Conservation (phyloP, 2,113 vertebrate species). For the Murina feae region DNA sequence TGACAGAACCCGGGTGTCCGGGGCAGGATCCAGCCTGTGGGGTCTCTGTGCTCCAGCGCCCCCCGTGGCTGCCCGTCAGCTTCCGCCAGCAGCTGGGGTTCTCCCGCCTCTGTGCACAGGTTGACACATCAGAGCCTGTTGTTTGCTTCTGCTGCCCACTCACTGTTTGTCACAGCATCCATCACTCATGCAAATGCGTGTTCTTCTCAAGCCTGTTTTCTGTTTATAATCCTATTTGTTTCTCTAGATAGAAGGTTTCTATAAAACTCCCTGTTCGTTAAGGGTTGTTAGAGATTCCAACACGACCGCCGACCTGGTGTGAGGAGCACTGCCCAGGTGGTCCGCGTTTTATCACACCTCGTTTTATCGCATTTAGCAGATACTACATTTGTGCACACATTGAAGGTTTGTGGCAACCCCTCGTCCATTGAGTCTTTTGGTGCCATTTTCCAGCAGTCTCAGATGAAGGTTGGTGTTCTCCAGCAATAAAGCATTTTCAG, state of each 20-base stretch:
- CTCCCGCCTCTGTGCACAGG: not conserved
- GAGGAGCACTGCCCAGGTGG: not conserved
- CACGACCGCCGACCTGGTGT: not conserved
- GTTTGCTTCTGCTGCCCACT: not conserved
- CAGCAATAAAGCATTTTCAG: not conserved
- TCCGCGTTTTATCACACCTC: not conserved
- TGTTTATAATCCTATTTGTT: not conserved
- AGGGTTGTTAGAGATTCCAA: not conserved
- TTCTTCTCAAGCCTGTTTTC: not conserved
- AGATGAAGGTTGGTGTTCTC: not conserved
- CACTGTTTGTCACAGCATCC: fast-evolving
- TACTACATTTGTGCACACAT: too few species aligned
- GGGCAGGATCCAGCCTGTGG: fast-evolving
- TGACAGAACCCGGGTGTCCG: fast-evolving
- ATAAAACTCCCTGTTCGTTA: not conserved
- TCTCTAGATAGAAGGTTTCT: not conserved
- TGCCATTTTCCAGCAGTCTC: not conserved
- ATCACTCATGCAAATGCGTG: not conserved
- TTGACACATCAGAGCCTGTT: not conserved
- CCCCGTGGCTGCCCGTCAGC: not conserved
- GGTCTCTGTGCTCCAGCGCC: not conserved
- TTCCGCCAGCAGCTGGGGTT: not conserved
- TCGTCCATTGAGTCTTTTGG: not conserved
- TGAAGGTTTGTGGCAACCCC: not conserved
- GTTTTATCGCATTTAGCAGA: too few species aligned